Base-by-base conservation (phyloP, 2,113 vertebrate species). In the Myotis brandtii region DNA sequence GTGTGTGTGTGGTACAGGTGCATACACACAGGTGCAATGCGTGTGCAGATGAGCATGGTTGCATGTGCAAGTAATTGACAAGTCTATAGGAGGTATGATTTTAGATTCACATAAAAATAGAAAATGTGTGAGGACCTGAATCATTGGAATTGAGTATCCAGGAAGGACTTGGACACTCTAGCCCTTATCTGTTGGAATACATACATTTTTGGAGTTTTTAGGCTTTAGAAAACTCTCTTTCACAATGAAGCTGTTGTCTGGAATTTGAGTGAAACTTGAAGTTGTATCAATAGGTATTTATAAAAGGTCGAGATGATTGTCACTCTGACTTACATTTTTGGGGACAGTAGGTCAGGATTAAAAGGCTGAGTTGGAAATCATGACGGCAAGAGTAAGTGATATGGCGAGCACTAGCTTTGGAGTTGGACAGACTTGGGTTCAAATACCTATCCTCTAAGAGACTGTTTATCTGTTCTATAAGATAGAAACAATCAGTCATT, bases 1-100 rank as follows among this genome's bases (percentile, higher is more conserved):
- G 3, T 56, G 3, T 8, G 1, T 20, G 23, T n/a, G n/a, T n/a
- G 20, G 59, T 62, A 27, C 10, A 62, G 23, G 23, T 27, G 23
- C 54, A 20, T 72, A n/a, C 43, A 1, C 3, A 6, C 37, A 40
- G 18, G 2, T 1, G 25, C 6, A 34, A 10, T 0, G 3, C 5
- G 9, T 11, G 23, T 82, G 1, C 16, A 27, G 13, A 5, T 64
- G 25, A 25, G 2, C 5, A 0, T 21, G 6, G 6, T 34, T 66
- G 1, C 2, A 17, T 46, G 8, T 52, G 30, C 16, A 75, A 82
- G 18, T 52, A 37, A 94, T 23, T 59, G 10, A 7, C 21, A 11
- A 54, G 16, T 75, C 5, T 84, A 5, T 32, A 50, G 4, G 1
- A 79, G 16, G 18, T 37, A n/a, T 67, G 67, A 73, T 62, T 81